phyloP scores from a whole-genome alignment of 2,797 vertebrate species.

The Sarcophilus harrisii region DNA sequence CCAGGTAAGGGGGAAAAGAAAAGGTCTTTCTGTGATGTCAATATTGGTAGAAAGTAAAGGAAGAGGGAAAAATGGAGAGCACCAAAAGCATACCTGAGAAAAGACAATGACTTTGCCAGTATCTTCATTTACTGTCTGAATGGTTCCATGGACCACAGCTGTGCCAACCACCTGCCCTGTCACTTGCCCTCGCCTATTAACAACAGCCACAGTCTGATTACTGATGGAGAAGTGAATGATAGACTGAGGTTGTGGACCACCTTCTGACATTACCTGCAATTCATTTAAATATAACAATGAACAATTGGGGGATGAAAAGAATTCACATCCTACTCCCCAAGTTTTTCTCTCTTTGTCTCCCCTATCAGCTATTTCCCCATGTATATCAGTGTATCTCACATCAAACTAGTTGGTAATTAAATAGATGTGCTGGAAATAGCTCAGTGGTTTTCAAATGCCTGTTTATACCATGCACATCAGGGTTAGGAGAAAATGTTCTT shows the following conservation, averaged over 20 bases:
- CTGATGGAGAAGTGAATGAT: slow-evolving; percentile 80
- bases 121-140: slow-evolving; percentile 82
- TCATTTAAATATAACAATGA: slow-evolving; percentile 35
- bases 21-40: background rate
- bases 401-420: slow-evolving; percentile 8
- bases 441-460: background rate
- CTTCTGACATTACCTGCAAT: slow-evolving; percentile 83
- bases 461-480: background rate
- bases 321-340: slow-evolving; percentile 17
- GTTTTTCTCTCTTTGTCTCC: slow-evolving; percentile 7
- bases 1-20: background rate
- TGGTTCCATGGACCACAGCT: slow-evolving; percentile 77
- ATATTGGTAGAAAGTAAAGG: slow-evolving; percentile 11
- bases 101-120: slow-evolving; percentile 82
- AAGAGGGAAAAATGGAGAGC: slow-evolving; percentile 10
- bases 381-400: background rate
- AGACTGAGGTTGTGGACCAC: slow-evolving; percentile 83
- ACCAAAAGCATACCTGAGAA: slow-evolving; percentile 76
- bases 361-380: background rate
- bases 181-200: slow-evolving; percentile 79
- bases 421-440: background rate
- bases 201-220: slow-evolving; percentile 79
- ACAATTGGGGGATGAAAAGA: background rate
- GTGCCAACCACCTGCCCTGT: slow-evolving; percentile 75
- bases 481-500: background rate